A percentile compares a stretch with the other conserved stretches of the same genome.
These are phyloP conservation scores for Brevimyrus niger DNA, from an alignment of 2,113 vertebrate genomes.

Conservation along the genomic window DNA sequence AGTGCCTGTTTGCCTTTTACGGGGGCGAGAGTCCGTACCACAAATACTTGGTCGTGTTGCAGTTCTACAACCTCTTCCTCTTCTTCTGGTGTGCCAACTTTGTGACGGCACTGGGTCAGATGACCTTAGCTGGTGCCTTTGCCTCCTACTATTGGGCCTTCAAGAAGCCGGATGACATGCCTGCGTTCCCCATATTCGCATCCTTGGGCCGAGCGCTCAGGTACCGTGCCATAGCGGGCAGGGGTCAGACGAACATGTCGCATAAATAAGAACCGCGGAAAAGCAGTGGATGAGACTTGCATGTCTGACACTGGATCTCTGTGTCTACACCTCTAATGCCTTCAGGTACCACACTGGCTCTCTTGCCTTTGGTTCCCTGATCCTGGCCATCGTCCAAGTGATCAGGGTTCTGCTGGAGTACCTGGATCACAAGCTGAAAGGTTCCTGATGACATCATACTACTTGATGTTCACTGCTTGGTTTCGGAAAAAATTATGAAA, in stretches of 20 bases:
- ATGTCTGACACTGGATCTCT: not conserved
- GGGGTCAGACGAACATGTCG: not conserved
- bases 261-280: not conserved
- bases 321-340: not conserved
- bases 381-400: slow-evolving; percentile 80
- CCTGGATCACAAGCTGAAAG: slow-evolving; percentile 87
- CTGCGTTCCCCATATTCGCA: slow-evolving; percentile 77
- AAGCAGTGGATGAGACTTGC: not conserved
- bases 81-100: slow-evolving; percentile 97
- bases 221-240: slow-evolving; percentile 42
- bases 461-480: not conserved
- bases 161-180: slow-evolving; percentile 81
- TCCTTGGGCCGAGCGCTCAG: slow-evolving; percentile 80
- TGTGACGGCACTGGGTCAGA: slow-evolving; percentile 82
- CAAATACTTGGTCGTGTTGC: slow-evolving; percentile 74
- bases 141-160: slow-evolving; percentile 97
- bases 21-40: slow-evolving; percentile 84
- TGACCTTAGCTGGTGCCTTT: slow-evolving; percentile 85
- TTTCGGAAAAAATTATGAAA: not conserved
- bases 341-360: slow-evolving; percentile 89
- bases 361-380: slow-evolving; percentile 82
- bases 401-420: slow-evolving; percentile 85
- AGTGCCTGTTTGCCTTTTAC: slow-evolving; percentile 87
- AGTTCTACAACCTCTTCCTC: slow-evolving; percentile 92
- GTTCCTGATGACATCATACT: slow-evolving; percentile 41